phyloP scores from a whole-genome alignment of 2,113 vertebrate species.

The Petrocephalus microphthalmus region DNA sequence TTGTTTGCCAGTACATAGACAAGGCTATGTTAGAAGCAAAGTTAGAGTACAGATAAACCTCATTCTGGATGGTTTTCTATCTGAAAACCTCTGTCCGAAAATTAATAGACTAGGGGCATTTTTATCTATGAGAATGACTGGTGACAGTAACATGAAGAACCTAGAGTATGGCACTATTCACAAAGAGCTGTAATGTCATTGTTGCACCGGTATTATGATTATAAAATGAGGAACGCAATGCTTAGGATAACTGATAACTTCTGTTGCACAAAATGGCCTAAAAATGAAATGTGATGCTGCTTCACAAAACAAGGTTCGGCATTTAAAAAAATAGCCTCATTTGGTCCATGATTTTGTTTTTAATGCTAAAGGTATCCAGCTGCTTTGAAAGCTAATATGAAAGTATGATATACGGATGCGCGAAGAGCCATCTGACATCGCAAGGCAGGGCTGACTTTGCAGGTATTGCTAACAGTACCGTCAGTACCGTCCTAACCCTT shows the following conservation, averaged over 20 bases:
- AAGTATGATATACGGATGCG: not conserved
- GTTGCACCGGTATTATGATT: not conserved
- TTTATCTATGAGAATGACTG: not conserved
- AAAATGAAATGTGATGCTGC: not conserved
- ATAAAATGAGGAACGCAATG: not conserved
- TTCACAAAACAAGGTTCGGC: not conserved
- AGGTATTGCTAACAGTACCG: not conserved
- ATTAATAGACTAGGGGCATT: not conserved
- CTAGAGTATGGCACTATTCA: conserved; percentile 17
- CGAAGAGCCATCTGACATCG: not conserved
- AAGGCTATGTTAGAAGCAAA: not conserved
- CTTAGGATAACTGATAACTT: not conserved
- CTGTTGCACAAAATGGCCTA: not conserved
- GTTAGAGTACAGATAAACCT: not conserved
- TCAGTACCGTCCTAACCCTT: not conserved
- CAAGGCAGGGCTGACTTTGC: not conserved
- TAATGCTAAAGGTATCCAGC: not conserved
- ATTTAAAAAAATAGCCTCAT: not conserved
- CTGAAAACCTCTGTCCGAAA: too few relatives aligned
- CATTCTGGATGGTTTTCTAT: too few relatives aligned
- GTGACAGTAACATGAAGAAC: not conserved
- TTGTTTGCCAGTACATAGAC: not conserved
- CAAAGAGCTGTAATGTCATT: not conserved
- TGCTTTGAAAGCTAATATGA: not conserved
- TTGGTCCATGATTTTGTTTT: conserved; percentile 17